Percentiles rank a stretch among this genome's conserved stretches.
phyloP scores from a whole-genome alignment of 2,888 invertebrate genomes.

The Calameuta idolon region DNA sequence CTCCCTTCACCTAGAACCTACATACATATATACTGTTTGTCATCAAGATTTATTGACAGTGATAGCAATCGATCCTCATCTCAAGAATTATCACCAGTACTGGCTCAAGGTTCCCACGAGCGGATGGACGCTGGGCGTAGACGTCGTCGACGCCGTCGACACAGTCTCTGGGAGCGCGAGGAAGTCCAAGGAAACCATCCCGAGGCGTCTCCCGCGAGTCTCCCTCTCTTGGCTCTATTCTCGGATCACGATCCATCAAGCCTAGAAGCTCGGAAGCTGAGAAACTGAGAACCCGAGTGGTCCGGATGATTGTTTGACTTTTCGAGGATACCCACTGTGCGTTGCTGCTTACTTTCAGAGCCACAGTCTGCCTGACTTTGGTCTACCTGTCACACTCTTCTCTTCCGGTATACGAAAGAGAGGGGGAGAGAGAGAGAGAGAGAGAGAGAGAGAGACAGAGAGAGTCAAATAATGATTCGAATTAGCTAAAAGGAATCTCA shows the following conservation, averaged over 20 bases:
- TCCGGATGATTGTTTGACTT: constrained; percentile 1
- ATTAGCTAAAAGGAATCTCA: neutral
- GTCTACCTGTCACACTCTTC: neutral
- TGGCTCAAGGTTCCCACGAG: neutral
- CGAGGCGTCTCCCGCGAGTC: neutral
- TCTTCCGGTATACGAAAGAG: neutral
- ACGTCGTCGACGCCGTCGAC: neutral
- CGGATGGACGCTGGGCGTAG: neutral
- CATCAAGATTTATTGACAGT: neutral
- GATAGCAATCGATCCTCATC: neutral
- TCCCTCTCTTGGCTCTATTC: constrained; percentile 8
- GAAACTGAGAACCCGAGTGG: neutral
- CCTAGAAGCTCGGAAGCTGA: neutral
- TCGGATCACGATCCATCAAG: constrained; percentile 1
- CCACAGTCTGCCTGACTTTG: neutral
- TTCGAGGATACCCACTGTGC: constrained; percentile 1
- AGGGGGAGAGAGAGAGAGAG: constrained; percentile 27
- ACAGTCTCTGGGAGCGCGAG: neutral
- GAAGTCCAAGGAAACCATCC: neutral
- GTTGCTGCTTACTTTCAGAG: neutral
- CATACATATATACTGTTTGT: neutral
- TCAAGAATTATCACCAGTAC: neutral
- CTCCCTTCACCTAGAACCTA: neutral
- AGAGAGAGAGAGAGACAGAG: constrained; percentile 25
- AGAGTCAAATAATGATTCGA: neutral